Conservation (phyloP, 2,113 vertebrate species). For the Heptranchias perlo region DNA sequence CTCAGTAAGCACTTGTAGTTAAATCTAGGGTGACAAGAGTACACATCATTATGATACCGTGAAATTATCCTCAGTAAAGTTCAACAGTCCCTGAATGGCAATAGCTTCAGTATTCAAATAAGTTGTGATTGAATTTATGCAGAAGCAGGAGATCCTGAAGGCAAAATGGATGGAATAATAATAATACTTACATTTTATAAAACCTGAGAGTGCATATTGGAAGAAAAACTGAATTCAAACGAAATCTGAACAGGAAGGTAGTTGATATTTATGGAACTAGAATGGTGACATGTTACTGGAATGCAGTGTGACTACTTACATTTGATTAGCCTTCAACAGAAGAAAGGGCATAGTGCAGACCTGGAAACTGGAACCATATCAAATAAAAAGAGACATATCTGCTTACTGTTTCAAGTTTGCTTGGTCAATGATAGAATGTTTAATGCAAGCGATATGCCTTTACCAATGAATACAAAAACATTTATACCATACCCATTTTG, state of each 20-base stretch:
- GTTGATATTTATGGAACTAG: not conserved
- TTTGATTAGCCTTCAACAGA: not conserved
- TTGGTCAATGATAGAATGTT: not conserved
- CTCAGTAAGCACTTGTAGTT: not conserved
- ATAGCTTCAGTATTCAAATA: not conserved
- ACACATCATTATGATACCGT: not conserved
- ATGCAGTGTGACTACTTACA: not conserved
- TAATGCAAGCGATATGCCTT: not conserved
- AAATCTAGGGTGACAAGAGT: not conserved
- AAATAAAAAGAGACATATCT: not conserved
- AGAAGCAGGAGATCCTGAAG: not conserved
- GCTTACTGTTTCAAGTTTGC: not conserved
- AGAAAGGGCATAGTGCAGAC: not conserved
- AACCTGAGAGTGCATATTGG: not conserved
- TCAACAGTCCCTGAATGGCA: not conserved
- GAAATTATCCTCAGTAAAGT: not conserved
- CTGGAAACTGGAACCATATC: not conserved
- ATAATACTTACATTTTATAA: not conserved
- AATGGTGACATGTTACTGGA: not conserved
- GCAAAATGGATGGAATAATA: not conserved
- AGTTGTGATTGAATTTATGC: not conserved
- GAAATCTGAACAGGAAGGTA: not conserved
- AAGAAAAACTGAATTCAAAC: not conserved
- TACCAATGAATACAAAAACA: not conserved
- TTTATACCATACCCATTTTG: not conserved